These are phyloP conservation scores for Acanthosepion lycidas DNA, from an alignment of 2,888 invertebrate species.

Conservation along the genomic window DNA sequence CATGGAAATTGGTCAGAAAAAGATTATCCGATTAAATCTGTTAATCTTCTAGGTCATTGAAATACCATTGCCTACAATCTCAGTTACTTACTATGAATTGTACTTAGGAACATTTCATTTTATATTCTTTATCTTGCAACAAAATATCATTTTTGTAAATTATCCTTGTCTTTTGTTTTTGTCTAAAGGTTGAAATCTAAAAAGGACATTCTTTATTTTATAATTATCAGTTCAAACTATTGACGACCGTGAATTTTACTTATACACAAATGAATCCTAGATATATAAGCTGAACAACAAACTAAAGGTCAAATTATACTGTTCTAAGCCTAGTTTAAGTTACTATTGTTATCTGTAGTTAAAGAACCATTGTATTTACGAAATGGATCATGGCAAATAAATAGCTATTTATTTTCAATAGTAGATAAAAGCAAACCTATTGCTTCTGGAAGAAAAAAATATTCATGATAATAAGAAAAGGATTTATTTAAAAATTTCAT, in stretches of 20 bases:
- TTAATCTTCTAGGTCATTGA: too few species aligned
- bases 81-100: too few species aligned
- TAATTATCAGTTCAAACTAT: neutral
- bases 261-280: neutral
- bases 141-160: too few species aligned
- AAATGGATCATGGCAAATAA: neutral
- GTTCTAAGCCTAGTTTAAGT: neutral
- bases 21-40: too few species aligned
- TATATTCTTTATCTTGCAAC: too few species aligned
- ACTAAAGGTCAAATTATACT: neutral
- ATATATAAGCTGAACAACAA: neutral
- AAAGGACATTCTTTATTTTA: neutral
- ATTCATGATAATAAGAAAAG: neutral
- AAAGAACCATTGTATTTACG: neutral
- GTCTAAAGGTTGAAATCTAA: neutral
- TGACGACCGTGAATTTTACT: neutral
- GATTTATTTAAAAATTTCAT: neutral
- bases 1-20: too few species aligned
- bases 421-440: neutral
- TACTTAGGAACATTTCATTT: too few species aligned
- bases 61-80: too few species aligned
- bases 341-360: neutral
- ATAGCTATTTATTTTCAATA: neutral
- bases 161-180: neutral
- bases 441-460: neutral